Evolutionary conservation across 53 echinoderm and acorn worm genomes (phyloP), one percentile per base, ranked within the genome.

Genomic region (Actinopyga echinites): DNA sequence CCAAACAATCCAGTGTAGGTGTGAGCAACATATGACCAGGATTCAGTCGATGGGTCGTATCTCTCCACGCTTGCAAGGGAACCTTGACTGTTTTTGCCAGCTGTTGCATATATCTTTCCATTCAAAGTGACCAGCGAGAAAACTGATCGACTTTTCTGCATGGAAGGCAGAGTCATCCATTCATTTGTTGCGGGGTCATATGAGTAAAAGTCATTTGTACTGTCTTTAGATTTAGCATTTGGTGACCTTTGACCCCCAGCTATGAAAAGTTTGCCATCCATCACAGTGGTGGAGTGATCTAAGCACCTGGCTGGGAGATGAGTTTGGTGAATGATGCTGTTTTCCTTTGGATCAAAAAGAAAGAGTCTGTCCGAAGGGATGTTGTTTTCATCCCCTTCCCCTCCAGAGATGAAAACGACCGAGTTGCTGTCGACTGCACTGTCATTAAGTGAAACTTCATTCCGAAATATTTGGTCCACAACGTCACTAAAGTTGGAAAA

Each of bases 41-140:
- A 66, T 34, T 94, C 89, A 21, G 84, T 84, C 2, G 37, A 65
- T 7, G 89, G 86, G 65, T 96, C 87, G 64, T 90, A 96, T 44
- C 86, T 86, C 44, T 94, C 97, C 4, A 94, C 97, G 57, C 93
- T 96, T 9, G 90, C 97, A 19, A 93, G 87, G 2, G 92, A 90
- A 2, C 92, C 92, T 13, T 90, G 90, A n/a, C 74, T 80, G 31
- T 96, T 96, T 90, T 93, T 96, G 0, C 94, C 97, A 11, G 92
- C 97, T 7, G 94, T 92, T 0, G 97, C 97, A 53, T 96, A 96
- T 6, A 96, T 30, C 2, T 85, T 88, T 23, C 82, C 79, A 52
- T 92, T 68, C 19, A 94, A 36, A 2, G 88, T 67, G 56, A 84
- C 80, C 8, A 96, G 81, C 9, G 90, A 83, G 75, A 96, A 96